A percentile compares a stretch with the other conserved stretches of the same genome.
These are phyloP conservation scores for Xiphophorus hellerii DNA, from an alignment of 2,113 vertebrate genomes.

Conservation along the genomic window DNA sequence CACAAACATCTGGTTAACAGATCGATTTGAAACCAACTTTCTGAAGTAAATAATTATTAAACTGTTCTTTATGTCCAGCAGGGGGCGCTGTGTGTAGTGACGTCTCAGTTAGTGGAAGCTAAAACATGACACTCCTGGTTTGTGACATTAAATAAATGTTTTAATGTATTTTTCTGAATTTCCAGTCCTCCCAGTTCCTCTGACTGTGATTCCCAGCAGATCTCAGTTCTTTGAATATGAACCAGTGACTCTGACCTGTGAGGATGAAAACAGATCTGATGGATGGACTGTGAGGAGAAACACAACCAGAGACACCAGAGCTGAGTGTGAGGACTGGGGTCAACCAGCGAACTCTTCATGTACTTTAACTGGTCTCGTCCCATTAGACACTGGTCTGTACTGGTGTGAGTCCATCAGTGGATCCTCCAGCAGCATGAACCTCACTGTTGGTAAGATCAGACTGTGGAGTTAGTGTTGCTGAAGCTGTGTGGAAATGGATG, in stretches of 20 bases:
- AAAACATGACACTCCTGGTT: too few species aligned
- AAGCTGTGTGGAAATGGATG: conserved; percentile 9
- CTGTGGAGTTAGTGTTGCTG: conserved; percentile 6
- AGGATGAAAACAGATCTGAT: background rate
- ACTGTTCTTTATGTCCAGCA: too few species aligned
- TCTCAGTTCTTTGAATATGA: background rate
- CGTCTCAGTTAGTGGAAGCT: too few species aligned
- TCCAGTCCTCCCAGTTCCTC: background rate
- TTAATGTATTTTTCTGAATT: background rate
- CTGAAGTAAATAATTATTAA: too few species aligned
- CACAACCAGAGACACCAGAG: background rate
- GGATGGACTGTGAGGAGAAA: conserved; percentile 1
- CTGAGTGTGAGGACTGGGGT: background rate
- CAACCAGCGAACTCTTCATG: background rate
- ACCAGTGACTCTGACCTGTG: background rate
- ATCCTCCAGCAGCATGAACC: background rate
- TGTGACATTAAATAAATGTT: background rate
- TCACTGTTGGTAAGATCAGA: background rate
- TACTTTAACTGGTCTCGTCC: background rate
- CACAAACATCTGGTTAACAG: too few species aligned
- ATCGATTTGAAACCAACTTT: too few species aligned
- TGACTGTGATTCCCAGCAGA: conserved; percentile 7
- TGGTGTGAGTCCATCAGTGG: background rate
- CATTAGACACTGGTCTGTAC: background rate
- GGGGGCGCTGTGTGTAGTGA: too few species aligned